phyloP scores from a whole-genome alignment of 2,888 invertebrate genomes.

The Osmoderma eremita region DNA sequence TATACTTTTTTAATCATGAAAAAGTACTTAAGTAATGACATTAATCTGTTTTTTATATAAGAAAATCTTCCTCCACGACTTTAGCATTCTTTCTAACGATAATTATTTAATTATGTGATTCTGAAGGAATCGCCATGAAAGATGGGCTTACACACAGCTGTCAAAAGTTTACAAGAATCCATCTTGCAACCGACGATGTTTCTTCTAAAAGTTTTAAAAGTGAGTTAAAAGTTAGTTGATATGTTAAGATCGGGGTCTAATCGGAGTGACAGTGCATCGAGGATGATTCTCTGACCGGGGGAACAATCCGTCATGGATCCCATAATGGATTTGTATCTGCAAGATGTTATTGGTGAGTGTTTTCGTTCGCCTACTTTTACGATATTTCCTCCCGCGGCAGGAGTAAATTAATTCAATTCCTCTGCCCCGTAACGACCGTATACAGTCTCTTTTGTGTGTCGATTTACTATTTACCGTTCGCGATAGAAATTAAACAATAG shows the following conservation, averaged over 20 bases:
- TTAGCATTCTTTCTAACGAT: background rate
- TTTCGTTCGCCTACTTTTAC: conserved; percentile 38
- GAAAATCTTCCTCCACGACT: no score
- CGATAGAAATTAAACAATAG: conserved; percentile 8
- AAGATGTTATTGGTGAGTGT: conserved; percentile 59
- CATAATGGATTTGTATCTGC: conserved; percentile 58
- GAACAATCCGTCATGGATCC: conserved; percentile 56
- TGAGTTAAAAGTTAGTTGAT: conserved; percentile 36
- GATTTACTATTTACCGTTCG: conserved; percentile 3
- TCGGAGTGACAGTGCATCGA: conserved; percentile 26
- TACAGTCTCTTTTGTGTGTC: conserved; percentile 3
- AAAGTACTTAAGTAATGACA: no score
- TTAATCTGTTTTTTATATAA: no score
- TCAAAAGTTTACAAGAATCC: conserved; percentile 37
- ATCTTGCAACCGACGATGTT: conserved; percentile 39
- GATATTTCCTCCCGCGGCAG: conserved; percentile 17
- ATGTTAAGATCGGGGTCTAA: conserved; percentile 15
- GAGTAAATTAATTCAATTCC: conserved; percentile 36
- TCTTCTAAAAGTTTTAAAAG: conserved; percentile 41
- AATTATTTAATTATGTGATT: background rate
- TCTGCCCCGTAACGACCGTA: background rate
- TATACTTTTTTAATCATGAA: no score
- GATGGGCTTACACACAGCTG: conserved; percentile 13
- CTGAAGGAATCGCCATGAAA: conserved; percentile 15
- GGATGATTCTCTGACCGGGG: conserved; percentile 28